phyloP scores from a whole-genome alignment of 2,113 vertebrate species.

The Tragulus kanchil region DNA sequence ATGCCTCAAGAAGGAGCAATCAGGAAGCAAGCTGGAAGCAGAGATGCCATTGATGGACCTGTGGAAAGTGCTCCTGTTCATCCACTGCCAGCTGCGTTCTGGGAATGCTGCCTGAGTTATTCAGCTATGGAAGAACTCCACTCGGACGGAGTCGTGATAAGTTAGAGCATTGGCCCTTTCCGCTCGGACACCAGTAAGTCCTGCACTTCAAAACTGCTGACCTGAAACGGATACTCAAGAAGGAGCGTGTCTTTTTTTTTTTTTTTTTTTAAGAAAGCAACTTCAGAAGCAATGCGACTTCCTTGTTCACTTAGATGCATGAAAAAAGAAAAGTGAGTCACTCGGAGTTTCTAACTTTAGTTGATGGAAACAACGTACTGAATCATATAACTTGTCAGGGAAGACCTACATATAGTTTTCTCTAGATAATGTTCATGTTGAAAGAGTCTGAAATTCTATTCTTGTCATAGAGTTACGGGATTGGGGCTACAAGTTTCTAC shows the following conservation, averaged over 20 bases:
- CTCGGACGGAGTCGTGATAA: conserved; percentile 30
- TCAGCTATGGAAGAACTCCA: not conserved
- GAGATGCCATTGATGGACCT: no score
- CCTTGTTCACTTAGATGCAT: conserved; percentile 59
- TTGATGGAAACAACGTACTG: conserved; percentile 67
- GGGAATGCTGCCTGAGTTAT: not conserved
- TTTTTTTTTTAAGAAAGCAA: conserved; percentile 77
- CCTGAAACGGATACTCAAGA: conserved; percentile 83
- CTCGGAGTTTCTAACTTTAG: conserved; percentile 76
- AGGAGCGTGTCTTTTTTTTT: conserved; percentile 32
- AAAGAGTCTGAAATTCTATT: conserved; percentile 71
- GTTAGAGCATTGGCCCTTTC: conserved; percentile 72
- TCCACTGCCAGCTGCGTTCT: not conserved
- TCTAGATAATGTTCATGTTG: conserved; percentile 64
- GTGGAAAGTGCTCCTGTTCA: not conserved
- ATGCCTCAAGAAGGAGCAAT: not conserved
- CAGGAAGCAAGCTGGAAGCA: not conserved
- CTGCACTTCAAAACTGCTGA: conserved; percentile 78
- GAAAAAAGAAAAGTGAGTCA: conserved; percentile 75
- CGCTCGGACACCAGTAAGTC: conserved; percentile 57
- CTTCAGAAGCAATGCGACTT: conserved; percentile 77
- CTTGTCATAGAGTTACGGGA: conserved; percentile 48
- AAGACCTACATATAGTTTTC: conserved; percentile 67
- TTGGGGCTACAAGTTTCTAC: not conserved
- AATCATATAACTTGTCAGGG: conserved; percentile 70